phyloP scores from a whole-genome alignment of 1,140 invertebrate genomes.

The Drepana arcuata region DNA sequence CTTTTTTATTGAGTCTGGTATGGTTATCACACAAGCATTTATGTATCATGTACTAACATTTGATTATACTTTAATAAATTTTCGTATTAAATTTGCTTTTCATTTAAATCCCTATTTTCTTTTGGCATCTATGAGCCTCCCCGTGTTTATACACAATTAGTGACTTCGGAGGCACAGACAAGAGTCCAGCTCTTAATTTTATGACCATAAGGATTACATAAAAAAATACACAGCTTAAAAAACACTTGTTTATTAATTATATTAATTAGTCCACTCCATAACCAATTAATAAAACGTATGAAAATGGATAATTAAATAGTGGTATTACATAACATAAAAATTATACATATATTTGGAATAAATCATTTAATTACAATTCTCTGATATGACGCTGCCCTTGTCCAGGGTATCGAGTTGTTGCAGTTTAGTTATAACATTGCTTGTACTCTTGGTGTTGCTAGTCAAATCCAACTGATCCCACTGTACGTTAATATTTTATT shows the following conservation, averaged over 20 bases:
- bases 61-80: too few relatives aligned
- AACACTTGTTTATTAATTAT: conserved; percentile 54
- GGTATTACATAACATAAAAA: conserved; percentile 42
- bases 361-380: conserved; percentile 27
- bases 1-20: too few relatives aligned
- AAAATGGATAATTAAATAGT: conserved; percentile 47
- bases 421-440: conserved; percentile 28
- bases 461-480: conserved; percentile 34
- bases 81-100: too few relatives aligned
- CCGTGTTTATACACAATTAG: too few relatives aligned
- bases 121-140: too few relatives aligned
- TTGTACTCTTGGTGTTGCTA: conserved; percentile 54
- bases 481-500: conserved; percentile 31
- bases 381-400: conserved; percentile 34
- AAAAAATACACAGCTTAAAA: conserved; percentile 34
- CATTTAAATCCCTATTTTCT: too few relatives aligned
- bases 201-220: too few relatives aligned
- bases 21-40: too few relatives aligned
- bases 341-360: conserved; percentile 30
- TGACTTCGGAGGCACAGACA: too few relatives aligned
- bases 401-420: conserved; percentile 28
- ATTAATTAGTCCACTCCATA: conserved; percentile 57
- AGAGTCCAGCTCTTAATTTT: too few relatives aligned
- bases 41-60: too few relatives aligned
- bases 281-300: conserved; percentile 53